These are phyloP conservation scores for Rana temporaria DNA, from an alignment of 2,113 vertebrate species.

Conservation along the genomic window DNA sequence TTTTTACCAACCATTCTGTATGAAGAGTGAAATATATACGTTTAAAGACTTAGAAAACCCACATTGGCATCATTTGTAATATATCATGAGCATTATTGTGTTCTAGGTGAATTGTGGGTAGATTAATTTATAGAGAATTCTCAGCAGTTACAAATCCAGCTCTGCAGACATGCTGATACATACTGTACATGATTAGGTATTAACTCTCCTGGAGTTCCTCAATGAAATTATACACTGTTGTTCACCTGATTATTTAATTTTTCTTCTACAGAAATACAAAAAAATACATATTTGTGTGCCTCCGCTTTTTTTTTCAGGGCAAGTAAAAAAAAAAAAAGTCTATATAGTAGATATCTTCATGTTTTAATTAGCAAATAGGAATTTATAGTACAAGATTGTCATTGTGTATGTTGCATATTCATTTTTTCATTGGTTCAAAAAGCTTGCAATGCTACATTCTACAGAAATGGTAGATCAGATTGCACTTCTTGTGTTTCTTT, in stretches of 20 bases:
- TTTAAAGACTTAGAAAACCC: background rate
- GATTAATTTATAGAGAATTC: constrained; percentile 30
- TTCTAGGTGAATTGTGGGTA: constrained; percentile 1
- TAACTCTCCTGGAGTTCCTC: constrained; percentile 37
- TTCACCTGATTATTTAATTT: constrained; percentile 18
- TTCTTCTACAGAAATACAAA: background rate
- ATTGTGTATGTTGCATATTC: too few relatives aligned
- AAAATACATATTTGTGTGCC: background rate
- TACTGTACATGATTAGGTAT: constrained; percentile 40
- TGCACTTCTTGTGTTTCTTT: too few relatives aligned
- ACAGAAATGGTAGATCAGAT: too few relatives aligned
- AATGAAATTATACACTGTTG: constrained; percentile 25
- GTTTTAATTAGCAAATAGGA: background rate
- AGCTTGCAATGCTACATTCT: too few relatives aligned
- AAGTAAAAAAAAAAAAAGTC: background rate
- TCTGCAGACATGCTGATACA: constrained; percentile 31
- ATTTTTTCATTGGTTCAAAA: too few relatives aligned
- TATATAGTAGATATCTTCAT: background rate
- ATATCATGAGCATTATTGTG: constrained; percentile 11
- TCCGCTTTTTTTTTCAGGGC: background rate
- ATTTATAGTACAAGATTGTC: too few relatives aligned
- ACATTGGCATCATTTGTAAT: background rate
- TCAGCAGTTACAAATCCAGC: constrained; percentile 6
- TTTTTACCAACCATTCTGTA: too few relatives aligned
- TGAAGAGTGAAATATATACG: background rate